phyloP scores from a whole-genome alignment of 2,888 invertebrate genomes.

The Melolontha melolontha region DNA sequence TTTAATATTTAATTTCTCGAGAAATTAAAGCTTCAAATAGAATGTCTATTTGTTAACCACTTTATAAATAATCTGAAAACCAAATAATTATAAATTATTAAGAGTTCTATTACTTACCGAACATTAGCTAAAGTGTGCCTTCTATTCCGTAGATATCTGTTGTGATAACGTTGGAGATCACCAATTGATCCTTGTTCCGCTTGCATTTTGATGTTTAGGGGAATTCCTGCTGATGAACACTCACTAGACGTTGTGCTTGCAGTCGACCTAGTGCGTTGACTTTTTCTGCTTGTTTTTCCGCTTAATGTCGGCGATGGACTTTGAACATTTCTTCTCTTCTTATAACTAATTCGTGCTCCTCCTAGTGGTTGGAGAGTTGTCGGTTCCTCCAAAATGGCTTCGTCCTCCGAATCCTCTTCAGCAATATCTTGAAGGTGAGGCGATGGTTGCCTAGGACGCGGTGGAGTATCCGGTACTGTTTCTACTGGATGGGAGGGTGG shows the following conservation, averaged over 20 bases:
- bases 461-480: constrained; percentile 71
- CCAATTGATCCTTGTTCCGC: constrained; percentile 93
- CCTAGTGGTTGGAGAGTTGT: constrained; percentile 65
- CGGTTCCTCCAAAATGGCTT: constrained; percentile 68
- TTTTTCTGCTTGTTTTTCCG: constrained; percentile 69
- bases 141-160: constrained; percentile 85
- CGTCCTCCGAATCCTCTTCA: constrained; percentile 80
- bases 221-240: constrained; percentile 61
- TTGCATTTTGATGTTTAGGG: constrained; percentile 79
- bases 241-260: constrained; percentile 58
- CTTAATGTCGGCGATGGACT: constrained; percentile 74
- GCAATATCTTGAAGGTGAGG: constrained; percentile 82
- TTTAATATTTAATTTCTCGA: too few relatives aligned
- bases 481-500: constrained; percentile 56
- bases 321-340: constrained; percentile 65
- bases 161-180: constrained; percentile 90
- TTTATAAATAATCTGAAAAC: too few relatives aligned
- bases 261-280: constrained; percentile 62
- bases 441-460: constrained; percentile 76
- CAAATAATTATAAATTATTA: too few relatives aligned
- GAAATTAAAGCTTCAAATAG: too few relatives aligned
- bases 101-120: constrained; percentile 87
- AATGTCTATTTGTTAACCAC: too few relatives aligned
- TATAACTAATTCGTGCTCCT: constrained; percentile 58
- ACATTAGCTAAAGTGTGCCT: constrained; percentile 93